Conservation (phyloP, 1,140 invertebrate genomes). For the Hylaeus anthracinus region DNA sequence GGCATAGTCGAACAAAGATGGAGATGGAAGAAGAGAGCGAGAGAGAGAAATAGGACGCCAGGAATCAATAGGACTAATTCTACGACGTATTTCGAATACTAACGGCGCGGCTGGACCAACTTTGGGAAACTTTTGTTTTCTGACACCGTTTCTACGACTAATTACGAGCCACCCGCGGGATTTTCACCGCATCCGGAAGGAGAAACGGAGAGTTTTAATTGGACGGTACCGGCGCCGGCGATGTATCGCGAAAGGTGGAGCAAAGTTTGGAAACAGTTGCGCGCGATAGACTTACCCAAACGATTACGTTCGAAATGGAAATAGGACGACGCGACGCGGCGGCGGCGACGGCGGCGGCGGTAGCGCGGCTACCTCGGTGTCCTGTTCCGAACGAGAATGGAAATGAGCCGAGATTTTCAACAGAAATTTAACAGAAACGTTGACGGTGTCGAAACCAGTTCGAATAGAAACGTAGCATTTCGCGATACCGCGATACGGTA, state of each 20-base stretch:
- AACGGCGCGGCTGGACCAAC: background rate
- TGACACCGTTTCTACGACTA: slow-evolving; percentile 18
- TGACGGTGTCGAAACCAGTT: too few relatives aligned
- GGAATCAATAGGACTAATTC: slow-evolving; percentile 62
- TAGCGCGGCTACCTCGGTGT: too few relatives aligned
- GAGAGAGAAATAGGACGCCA: background rate
- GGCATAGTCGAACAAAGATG: background rate
- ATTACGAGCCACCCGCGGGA: slow-evolving; percentile 19
- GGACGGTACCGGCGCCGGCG: background rate
- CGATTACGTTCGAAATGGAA: slow-evolving; percentile 11
- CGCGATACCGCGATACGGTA: too few relatives aligned
- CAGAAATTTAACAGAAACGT: background rate
- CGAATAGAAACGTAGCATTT: background rate
- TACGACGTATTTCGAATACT: slow-evolving; percentile 36
- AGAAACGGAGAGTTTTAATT: slow-evolving; percentile 10
- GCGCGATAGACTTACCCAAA: background rate
- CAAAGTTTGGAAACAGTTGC: slow-evolving; percentile 1
- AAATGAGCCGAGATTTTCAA: background rate
- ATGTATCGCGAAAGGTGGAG: background rate
- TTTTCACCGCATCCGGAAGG: background rate
- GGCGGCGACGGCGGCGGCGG: too few relatives aligned
- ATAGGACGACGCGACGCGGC: background rate
- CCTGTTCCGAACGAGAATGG: slow-evolving; percentile 10
- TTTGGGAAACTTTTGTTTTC: slow-evolving; percentile 30
- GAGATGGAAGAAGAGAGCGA: background rate